Conservation (phyloP, 2,797 vertebrate species). For the Onychomys leucogaster region DNA sequence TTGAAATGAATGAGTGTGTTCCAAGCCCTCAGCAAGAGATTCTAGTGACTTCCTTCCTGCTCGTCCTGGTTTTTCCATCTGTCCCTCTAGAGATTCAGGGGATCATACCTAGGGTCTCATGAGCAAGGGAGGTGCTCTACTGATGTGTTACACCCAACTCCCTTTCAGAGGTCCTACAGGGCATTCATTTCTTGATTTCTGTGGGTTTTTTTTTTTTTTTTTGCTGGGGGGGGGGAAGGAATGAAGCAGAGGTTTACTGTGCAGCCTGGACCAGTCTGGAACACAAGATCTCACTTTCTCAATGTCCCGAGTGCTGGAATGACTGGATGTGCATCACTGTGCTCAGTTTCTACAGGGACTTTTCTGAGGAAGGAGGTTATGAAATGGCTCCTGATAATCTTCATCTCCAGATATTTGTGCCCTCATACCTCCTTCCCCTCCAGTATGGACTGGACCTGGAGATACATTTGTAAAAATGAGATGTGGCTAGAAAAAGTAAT, state of each 20-base stretch:
- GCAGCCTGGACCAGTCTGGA: background rate
- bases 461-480: background rate
- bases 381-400: background rate
- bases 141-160: background rate
- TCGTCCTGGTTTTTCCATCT: too few species aligned
- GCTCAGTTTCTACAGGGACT: background rate
- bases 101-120: background rate
- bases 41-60: background rate
- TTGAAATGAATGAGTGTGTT: background rate
- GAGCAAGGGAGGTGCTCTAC: background rate
- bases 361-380: background rate
- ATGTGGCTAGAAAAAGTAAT: background rate
- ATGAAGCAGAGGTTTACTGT: background rate
- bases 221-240: background rate
- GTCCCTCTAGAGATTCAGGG: background rate
- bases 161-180: background rate
- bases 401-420: accelerated
- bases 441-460: background rate
- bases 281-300: background rate
- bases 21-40: background rate
- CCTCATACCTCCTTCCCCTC: background rate
- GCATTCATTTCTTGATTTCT: background rate
- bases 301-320: background rate
- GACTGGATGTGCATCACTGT: background rate
- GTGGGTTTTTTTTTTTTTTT: background rate